Evolutionary conservation across 2,113 vertebrate species (phyloP), one percentile per base, ranked within the genome.

Genomic region (Pseudopodoces humilis): DNA sequence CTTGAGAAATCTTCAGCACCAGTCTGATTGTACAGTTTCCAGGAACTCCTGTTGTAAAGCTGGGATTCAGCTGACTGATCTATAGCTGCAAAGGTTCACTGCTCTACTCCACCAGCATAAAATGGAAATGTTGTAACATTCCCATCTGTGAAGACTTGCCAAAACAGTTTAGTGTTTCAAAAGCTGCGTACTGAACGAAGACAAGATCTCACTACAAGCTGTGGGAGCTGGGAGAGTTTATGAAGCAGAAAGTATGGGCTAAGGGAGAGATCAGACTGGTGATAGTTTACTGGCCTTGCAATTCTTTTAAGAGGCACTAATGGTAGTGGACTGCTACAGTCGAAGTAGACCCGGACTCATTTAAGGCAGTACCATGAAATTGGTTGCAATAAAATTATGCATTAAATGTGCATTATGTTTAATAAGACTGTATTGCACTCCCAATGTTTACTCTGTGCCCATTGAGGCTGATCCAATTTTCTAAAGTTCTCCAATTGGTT

Each of bases 371-470:
- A 98, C 97, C 98, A 98, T 98, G 98, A 98, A 98, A 98, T 98
- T 98, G 98, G 97, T 97, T 98, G 98, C 98, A 98, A 98, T 98
- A 98, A 98, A 98, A 98, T 98, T 98, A 98, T 98, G 98, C 98
- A 98, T 98, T 98, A 98, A 98, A 97, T 97, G 98, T 98, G 97
- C 98, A 98, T 98, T 98, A 98, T 98, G 97, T 98, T 98, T 98
- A 98, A 98, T 98, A 98, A 98, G 98, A 98, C 97, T 96, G 96
- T 97, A 97, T 98, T 98, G 97, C 97, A 97, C 97, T 98, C 97
- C 97, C 97, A 97, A 93, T 98, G 98, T 98, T 98, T 98, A 98
- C 97, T 98, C 97, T 98, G 98, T 98, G 98, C 96, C 97, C 95
- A 97, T 23, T 98, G 97, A 98, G 96, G 97, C 98, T 97, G 95